Base-by-base conservation (phyloP, 2,113 vertebrate genomes). In the Sinosuthora webbiana region DNA sequence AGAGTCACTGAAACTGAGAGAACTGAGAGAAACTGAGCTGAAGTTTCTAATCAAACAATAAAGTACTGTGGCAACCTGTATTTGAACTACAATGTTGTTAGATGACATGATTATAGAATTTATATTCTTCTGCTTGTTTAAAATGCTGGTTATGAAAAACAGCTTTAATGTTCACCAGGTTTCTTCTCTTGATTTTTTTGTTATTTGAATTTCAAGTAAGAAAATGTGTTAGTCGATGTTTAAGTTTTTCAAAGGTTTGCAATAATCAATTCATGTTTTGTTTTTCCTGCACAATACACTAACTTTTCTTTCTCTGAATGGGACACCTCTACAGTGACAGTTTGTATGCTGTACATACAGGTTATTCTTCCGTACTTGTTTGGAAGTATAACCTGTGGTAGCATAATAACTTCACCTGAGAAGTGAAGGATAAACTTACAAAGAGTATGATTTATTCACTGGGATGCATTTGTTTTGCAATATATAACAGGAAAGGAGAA, bases 161-260 rank as follows among this genome's bases (percentile, higher is more conserved):
- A 44, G 5, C 45, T 81, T 74, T 27, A 59, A n/a, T 33, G 33
- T 21, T 86, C 11, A 41, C 10, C 39, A 49, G 16, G 6, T 73
- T 89, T 89, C 11, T 65, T 71, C 25, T 59, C 47, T 37, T 47
- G 35, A 35, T 65, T 70, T 69, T 68, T 20, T 37, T 22, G 11
- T 35, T 4, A 27, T 68, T 79, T 87, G 27, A 79, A 75, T 88
- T 94, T 83, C n/a, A 42, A 55, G 23, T 83, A 63, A 53, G 30
- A 60, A 55, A 47, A 77, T 22, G 2, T 27, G 16, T 55, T 80
- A 55, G 63, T 53, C 0, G 0, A 42, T 50, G 16, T 62, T 0
- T 1, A 81, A 31, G 10, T 68, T 92, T 78, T 82, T 82, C 74
- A 41, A 73, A 47, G 39, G 15, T 18, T 74, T 91, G 27, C 44